Conservation (phyloP, 2,113 vertebrate species). For the Panthera leo region DNA sequence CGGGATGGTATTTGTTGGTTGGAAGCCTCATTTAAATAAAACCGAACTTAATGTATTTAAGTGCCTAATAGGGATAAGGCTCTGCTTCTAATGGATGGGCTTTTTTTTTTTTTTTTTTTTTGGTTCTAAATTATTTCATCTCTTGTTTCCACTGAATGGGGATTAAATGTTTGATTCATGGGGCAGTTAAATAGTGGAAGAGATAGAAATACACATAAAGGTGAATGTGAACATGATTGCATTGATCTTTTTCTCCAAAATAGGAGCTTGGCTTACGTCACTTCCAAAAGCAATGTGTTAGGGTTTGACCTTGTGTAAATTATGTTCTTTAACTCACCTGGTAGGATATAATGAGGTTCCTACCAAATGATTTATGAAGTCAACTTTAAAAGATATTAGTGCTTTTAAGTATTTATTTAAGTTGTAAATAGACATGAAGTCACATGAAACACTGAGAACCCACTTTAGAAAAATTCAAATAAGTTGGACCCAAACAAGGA, state of each 20-base stretch:
- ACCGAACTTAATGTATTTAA: slow-evolving; percentile 27
- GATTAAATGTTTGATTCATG: background rate
- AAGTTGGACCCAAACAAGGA: background rate
- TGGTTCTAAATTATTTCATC: background rate
- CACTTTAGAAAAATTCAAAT: background rate
- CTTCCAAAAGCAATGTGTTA: background rate
- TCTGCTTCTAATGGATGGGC: background rate
- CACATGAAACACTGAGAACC: background rate
- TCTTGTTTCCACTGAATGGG: background rate
- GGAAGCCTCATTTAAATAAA: slow-evolving; percentile 49
- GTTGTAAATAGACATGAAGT: background rate
- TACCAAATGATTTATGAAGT: background rate
- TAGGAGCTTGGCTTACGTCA: background rate
- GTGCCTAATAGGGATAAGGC: background rate
- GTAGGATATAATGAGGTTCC: background rate
- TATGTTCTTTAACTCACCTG: background rate
- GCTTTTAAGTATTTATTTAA: background rate
- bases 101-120: background rate
- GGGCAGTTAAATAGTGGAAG: background rate
- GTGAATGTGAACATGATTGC: background rate
- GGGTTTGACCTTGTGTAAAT: background rate
- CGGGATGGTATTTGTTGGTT: slow-evolving; percentile 50
- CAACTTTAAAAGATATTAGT: background rate
- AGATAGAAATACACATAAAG: background rate
- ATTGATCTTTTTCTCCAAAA: background rate